Percentiles rank a stretch among this genome's conserved stretches.
phyloP scores from a whole-genome alignment of 2,113 vertebrate species.

The Gymnogyps californianus region DNA sequence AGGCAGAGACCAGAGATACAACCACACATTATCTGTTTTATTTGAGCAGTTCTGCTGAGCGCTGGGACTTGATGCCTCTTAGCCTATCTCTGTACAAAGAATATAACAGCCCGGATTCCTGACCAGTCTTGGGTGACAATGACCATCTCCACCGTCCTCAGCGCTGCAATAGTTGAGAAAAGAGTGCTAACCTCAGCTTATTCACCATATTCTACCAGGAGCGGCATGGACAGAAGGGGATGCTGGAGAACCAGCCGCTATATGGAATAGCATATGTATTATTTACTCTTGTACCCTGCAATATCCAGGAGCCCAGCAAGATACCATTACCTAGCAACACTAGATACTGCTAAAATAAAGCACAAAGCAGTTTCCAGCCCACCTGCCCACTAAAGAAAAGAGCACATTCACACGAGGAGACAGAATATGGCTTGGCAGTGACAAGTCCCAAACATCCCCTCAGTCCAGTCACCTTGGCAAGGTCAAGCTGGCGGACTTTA shows the following conservation, averaged over 20 bases:
- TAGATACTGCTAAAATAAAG: background rate
- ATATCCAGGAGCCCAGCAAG: background rate
- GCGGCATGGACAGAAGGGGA: background rate
- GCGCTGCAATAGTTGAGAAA: fast-evolving
- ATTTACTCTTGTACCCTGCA: background rate
- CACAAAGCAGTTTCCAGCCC: background rate
- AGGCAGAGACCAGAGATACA: background rate
- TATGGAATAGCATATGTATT: background rate
- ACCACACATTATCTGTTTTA: background rate
- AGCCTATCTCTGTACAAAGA: background rate
- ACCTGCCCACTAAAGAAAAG: background rate
- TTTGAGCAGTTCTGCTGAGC: background rate
- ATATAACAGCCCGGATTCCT: background rate
- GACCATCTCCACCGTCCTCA: background rate
- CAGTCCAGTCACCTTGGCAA: conserved; percentile 85
- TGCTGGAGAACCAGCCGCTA: background rate
- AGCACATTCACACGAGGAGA: background rate
- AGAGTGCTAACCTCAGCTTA: background rate
- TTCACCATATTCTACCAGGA: background rate
- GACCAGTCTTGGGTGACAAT: background rate
- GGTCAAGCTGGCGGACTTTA: conserved; percentile 95
- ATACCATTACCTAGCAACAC: no score
- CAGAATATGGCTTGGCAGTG: background rate
- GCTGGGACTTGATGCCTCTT: background rate
- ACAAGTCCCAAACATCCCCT: background rate